Evolutionary conservation across 2,888 invertebrate species (phyloP), one percentile per base, ranked within the genome.

Genomic region (Pristionchus japonicus): DNA sequence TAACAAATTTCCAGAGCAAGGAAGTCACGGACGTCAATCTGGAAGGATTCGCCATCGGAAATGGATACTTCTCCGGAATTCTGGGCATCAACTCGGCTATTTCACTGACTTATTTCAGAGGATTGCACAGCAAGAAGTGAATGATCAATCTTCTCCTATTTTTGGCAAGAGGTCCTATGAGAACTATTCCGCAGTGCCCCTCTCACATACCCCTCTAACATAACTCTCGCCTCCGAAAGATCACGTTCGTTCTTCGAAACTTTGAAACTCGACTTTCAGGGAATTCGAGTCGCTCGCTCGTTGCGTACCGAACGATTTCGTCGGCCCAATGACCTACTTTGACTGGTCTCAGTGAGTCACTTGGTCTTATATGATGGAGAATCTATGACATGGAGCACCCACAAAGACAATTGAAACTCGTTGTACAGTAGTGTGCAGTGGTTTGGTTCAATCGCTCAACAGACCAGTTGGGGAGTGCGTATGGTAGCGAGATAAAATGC

Each of bases 11-110:
- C 0, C 34, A 86, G 86, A 47, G 11, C 70, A 64, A 64, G 6
- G 31, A 43, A 20, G 34, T 86, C 34, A 86, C 67, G 80, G 86
- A 89, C 52, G 91, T 93, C 23, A 92, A 91, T 23, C 88, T 93
- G 31, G 89, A 88, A 43, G 93, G 94, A 61, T 89, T 94, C 9
- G 94, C 92, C 20, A 93, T 94, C 70, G 94, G 94, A 90, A 94
- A 94, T 89, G 94, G 93, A 74, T 90, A 91, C 70, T 90, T 94
- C 61, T 91, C 91, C 74, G 91, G 89, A 70, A 88, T 90, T 74
- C 89, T 92, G 64, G 93, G 93, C 23, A 31, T 70, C 23, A 86
- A 86, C 34, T 61, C 86, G 17, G 86, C 34, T 31, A 90, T 92
- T 4, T 91, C 92, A 7, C 91, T 92, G 20, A 88, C 90, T 7